A percentile compares a stretch with the other conserved stretches of the same genome.
phyloP scores from a whole-genome alignment of 1,140 invertebrate species.

The Branchinecta lynchi region DNA sequence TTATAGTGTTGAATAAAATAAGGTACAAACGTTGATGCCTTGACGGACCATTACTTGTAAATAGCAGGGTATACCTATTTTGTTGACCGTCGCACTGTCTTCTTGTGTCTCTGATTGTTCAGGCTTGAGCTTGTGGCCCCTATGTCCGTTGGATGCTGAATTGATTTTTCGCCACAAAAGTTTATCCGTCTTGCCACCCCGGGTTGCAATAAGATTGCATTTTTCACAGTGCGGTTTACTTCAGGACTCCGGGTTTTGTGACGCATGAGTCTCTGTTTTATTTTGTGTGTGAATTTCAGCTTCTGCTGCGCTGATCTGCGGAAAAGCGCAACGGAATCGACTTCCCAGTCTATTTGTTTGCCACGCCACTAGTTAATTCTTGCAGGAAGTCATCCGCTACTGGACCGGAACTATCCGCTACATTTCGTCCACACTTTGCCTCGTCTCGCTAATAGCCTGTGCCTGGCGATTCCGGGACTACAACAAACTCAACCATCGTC shows the following conservation, averaged over 20 bases:
- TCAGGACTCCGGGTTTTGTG: background rate
- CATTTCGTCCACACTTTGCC: background rate
- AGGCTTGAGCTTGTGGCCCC: no score
- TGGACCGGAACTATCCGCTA: background rate
- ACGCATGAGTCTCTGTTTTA: background rate
- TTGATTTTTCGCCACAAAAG: no score
- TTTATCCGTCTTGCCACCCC: no score
- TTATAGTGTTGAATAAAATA: no score
- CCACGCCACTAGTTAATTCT: background rate
- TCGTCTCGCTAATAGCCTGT: background rate
- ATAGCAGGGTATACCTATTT: no score
- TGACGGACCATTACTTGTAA: no score
- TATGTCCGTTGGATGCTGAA: no score
- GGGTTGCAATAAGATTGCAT: background rate
- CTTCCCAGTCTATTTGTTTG: no score
- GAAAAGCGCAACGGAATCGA: no score
- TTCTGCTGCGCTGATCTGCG: background rate
- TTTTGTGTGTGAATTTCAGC: background rate
- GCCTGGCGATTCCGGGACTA: background rate
- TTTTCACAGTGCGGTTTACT: background rate
- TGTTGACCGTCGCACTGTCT: no score
- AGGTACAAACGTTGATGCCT: no score
- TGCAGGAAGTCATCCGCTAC: background rate
- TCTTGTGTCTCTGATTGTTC: no score
- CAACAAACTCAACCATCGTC: conserved; percentile 2